Conservation (phyloP, 2,888 invertebrate species). For the Cordilura impudica region DNA sequence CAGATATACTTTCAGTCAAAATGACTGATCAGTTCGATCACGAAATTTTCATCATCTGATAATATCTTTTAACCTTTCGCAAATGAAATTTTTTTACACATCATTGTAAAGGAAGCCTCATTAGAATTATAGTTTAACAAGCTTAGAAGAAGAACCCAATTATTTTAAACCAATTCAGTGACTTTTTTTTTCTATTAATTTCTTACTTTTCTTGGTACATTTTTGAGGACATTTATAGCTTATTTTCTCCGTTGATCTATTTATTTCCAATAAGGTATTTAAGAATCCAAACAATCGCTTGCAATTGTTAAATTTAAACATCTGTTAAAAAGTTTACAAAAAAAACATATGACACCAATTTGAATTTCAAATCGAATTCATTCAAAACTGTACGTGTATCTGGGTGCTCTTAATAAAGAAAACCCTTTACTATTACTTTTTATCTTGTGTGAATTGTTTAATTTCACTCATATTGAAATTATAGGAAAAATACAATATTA, state of each 20-base stretch:
- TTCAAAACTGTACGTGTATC: neutral
- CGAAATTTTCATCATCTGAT: too few species aligned
- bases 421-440: slow-evolving; percentile 24
- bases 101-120: too few species aligned
- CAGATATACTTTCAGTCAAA: too few species aligned
- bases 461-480: slow-evolving; percentile 14
- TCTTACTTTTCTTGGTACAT: too few species aligned
- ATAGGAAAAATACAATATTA: slow-evolving; percentile 16
- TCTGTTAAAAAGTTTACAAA: slow-evolving; percentile 19
- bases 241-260: too few species aligned
- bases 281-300: neutral
- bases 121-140: too few species aligned
- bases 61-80: too few species aligned
- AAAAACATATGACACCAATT: slow-evolving; percentile 9
- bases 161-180: too few species aligned
- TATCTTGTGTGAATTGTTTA: slow-evolving; percentile 30
- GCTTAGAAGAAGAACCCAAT: too few species aligned
- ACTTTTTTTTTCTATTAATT: too few species aligned
- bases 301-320: slow-evolving; percentile 20
- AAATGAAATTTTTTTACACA: too few species aligned
- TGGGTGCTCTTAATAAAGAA: neutral
- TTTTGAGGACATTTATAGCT: neutral
- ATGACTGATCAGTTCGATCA: too few species aligned
- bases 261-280: neutral
- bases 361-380: neutral